Evolutionary conservation across 2,797 vertebrate genomes (phyloP).

Genomic region (Myiotriccus ornatus): DNA sequence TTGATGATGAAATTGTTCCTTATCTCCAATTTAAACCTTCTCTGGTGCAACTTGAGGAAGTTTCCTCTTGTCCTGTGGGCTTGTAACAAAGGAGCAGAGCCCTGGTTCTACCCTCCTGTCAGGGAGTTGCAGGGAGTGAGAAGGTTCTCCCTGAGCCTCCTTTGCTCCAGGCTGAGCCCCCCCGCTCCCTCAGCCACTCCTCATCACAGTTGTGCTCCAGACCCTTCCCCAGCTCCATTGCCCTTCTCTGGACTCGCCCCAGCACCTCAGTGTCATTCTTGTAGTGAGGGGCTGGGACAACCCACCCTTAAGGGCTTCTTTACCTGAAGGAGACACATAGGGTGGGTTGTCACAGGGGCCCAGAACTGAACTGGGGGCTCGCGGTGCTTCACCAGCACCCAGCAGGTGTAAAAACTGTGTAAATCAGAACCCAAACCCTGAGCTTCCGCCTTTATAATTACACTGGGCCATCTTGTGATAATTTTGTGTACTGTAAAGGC

Average conservation of each 20-base stretch:
- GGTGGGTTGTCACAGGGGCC: background rate
- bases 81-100: background rate
- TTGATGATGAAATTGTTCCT: background rate
- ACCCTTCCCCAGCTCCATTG: rapidly evolving
- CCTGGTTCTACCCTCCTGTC: background rate
- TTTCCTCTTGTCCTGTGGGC: background rate
- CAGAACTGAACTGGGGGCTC: background rate
- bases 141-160: background rate
- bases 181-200: background rate
- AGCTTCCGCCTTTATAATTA: background rate
- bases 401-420: background rate
- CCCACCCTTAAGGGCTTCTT: background rate
- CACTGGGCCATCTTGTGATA: background rate
- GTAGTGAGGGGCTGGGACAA: background rate
- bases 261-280: background rate
- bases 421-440: background rate
- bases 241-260: background rate
- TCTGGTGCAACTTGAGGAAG: background rate
- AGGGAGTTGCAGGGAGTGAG: background rate
- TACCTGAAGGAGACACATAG: too few relatives aligned
- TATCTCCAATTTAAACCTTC: background rate
- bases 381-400: background rate
- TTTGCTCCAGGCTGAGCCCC: background rate
- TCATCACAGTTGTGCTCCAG: background rate
- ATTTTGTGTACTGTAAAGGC: background rate